Base-by-base conservation (phyloP, 2,113 vertebrate species). In the Petromus typicus region DNA sequence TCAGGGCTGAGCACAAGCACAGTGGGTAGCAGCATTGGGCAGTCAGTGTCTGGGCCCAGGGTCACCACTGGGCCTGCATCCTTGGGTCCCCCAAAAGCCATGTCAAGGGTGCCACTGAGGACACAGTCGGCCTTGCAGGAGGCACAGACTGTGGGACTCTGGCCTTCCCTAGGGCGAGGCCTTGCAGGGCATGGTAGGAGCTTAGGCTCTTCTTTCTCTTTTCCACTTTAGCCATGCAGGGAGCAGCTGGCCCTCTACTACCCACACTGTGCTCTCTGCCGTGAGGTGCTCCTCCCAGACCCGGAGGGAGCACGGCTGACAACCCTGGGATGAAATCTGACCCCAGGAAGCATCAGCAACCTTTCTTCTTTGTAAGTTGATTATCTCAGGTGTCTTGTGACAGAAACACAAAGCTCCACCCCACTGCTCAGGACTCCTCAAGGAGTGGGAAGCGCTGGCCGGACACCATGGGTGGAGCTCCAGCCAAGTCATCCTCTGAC, bases 41-140 rank as follows among this genome's bases (percentile, higher is more conserved):
- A 4, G 7, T 56, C 27, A 5, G 32, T 7, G 18, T 0, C 18
- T 2, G 56, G 82, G 76, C 64, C 7, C 5, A 80, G 61, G 37
- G 8, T 17, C 9, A 25, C 16, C 14, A 0, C 3, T 14, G 2
- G 32, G 11, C 10, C 18, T 43, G 23, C 5, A 27, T 12, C 71
- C 23, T 11, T 27, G 30, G 14, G n/a, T 18, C 14, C 25, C n/a
- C 57, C 57, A 63, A 27, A 37, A 14, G 5, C 7, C n/a, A 16
- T 10, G 56, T 40, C 25, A 27, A 57, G 23, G 56, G 0, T 25
- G 7, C 40, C 4, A 40, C 11, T 8, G 13, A 7, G 56, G 56
- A 40, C 6, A 23, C 45, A 25, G 40, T 2, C 27, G 25, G 45
- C 27, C 25, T 5, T 43, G 43, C 12, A 20, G 25, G 23, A 45